Conservation (phyloP, 2,113 vertebrate species). For the Phaetusa simplex region DNA sequence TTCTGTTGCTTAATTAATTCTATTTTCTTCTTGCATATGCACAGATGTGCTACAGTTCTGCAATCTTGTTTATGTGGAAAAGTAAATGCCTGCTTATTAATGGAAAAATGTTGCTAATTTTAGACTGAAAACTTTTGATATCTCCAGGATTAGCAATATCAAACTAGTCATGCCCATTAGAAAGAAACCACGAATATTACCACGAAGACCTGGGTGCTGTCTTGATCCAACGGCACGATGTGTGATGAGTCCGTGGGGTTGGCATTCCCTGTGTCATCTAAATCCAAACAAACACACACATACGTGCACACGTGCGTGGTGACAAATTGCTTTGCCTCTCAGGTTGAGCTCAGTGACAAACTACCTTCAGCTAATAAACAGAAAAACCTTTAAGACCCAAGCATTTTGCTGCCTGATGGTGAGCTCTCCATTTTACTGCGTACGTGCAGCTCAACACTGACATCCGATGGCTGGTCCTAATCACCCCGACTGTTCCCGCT, state of each 20-base stretch:
- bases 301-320: accelerated
- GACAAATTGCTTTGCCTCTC: neutral
- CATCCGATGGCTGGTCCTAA: constrained; percentile 22
- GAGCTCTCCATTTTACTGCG: neutral
- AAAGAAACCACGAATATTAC: neutral
- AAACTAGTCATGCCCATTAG: neutral
- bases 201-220: neutral
- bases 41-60: neutral
- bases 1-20: neutral
- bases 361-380: neutral
- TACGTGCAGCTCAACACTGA: constrained; percentile 30
- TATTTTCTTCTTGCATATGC: neutral
- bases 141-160: neutral
- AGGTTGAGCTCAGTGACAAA: neutral
- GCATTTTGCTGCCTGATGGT: neutral
- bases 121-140: neutral
- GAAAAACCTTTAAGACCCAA: neutral
- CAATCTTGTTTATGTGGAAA: neutral
- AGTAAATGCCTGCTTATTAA: neutral
- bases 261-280: neutral
- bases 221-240: accelerated
- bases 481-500: neutral
- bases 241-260: accelerated
- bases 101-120: neutral
- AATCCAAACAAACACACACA: neutral